Percentiles rank a stretch among this genome's conserved stretches.
These are phyloP conservation scores for Perccottus glenii DNA, from an alignment of 2,113 vertebrate genomes.

Conservation along the genomic window DNA sequence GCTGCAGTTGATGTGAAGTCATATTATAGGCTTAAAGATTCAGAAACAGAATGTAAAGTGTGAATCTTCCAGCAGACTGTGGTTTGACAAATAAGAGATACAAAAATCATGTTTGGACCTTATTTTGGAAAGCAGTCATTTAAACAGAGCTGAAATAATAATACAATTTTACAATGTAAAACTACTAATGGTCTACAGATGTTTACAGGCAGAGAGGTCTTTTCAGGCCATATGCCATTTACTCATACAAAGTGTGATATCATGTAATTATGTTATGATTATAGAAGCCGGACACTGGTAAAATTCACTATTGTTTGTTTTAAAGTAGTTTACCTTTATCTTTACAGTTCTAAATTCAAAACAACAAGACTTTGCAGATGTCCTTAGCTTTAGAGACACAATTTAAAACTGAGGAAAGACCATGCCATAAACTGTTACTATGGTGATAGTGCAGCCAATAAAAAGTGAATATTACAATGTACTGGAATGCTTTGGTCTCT, in stretches of 20 bases:
- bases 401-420: background rate
- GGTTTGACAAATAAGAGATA: background rate
- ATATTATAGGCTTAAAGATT: conserved; percentile 8
- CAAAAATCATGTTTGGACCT: background rate
- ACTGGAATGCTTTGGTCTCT: conserved; percentile 19
- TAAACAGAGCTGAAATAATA: conserved; percentile 3
- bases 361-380: too few species aligned
- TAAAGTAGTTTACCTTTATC: too few species aligned
- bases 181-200: background rate
- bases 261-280: too few species aligned
- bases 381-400: background rate
- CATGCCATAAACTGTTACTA: background rate
- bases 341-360: background rate
- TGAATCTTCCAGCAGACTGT: too few species aligned
- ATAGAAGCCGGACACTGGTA: background rate
- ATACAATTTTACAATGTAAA: background rate
- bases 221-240: too few species aligned
- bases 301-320: background rate
- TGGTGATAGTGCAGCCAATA: background rate
- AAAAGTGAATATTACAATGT: background rate
- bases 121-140: background rate
- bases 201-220: too few species aligned
- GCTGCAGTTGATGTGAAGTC: conserved; percentile 10
- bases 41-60: conserved; percentile 6
- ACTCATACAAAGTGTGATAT: too few species aligned